A percentile compares a stretch with the other conserved stretches of the same genome.
Conservation (phyloP, 2,113 vertebrate genomes). For the Rhinogobius similis region DNA sequence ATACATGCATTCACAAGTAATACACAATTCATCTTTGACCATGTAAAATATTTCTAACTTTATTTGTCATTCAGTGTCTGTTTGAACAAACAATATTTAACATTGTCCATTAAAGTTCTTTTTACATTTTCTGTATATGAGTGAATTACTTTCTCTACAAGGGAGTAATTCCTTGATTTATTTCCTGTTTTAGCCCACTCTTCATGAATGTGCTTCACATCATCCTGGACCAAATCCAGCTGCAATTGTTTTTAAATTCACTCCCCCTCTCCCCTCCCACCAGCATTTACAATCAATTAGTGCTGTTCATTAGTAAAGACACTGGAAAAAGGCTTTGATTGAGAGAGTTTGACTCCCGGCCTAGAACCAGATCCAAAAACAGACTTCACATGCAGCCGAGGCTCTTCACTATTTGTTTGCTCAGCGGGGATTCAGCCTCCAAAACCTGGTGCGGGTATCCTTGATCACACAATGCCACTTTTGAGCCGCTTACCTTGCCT, state of each 20-base stretch:
- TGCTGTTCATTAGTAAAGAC: conserved; percentile 69
- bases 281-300: conserved; percentile 78
- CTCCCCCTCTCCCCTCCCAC: conserved; percentile 60
- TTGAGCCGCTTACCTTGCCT: conserved; percentile 15
- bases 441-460: conserved; percentile 33
- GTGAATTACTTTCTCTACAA: background rate
- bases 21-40: too few species aligned
- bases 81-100: too few species aligned
- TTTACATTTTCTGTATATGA: background rate
- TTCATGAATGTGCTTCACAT: conserved; percentile 35
- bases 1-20: too few species aligned
- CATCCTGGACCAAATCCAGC: conserved; percentile 57
- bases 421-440: conserved; percentile 24
- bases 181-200: background rate
- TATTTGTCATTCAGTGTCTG: too few species aligned
- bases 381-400: conserved; percentile 36
- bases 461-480: conserved; percentile 43
- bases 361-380: conserved; percentile 53
- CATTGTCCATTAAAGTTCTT: too few species aligned
- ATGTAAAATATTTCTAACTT: too few species aligned
- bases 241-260: conserved; percentile 34
- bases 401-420: conserved; percentile 38
- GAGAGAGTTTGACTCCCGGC: conserved; percentile 66
- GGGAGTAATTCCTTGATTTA: background rate
- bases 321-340: conserved; percentile 64